Percentiles rank a stretch among this genome's conserved stretches.
These are phyloP conservation scores for Gymnobelideus leadbeateri DNA, from an alignment of 2,113 vertebrate species.

Conservation along the genomic window DNA sequence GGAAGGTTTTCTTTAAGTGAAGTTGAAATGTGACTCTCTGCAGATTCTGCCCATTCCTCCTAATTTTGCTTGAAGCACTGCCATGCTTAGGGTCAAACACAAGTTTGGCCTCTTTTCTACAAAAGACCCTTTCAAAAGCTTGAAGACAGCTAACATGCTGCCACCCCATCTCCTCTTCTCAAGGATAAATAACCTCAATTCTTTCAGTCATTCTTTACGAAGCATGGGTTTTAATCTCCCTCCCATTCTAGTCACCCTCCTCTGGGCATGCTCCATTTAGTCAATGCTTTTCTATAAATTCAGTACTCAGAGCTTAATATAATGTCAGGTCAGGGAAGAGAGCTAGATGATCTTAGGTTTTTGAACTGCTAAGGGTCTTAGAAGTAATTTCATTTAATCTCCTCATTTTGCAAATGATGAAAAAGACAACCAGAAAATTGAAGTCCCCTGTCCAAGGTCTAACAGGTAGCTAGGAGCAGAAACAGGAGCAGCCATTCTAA, in stretches of 20 bases:
- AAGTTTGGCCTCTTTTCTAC: not conserved
- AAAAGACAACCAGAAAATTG: not conserved
- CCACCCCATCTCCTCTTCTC: not conserved
- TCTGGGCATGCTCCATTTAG: not conserved
- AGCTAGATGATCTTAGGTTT: not conserved
- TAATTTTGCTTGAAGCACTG: not conserved
- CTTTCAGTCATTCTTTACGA: not conserved
- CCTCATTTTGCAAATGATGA: not conserved
- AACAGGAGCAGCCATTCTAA: not conserved
- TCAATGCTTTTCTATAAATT: not conserved
- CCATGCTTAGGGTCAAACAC: not conserved
- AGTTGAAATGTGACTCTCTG: not conserved
- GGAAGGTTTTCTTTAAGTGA: not conserved
- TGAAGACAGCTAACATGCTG: not conserved
- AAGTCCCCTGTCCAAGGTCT: not conserved
- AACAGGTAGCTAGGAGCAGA: not conserved
- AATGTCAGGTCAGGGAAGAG: not conserved
- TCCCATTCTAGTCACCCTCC: not conserved
- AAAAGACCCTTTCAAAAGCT: not conserved
- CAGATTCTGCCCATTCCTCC: not conserved
- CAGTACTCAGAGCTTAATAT: not conserved
- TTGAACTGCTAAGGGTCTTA: not conserved
- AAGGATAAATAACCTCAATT: not conserved
- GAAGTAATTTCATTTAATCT: not conserved
- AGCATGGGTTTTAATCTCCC: not conserved